Base-by-base conservation (phyloP, 2,888 invertebrate genomes). In the Drosophila setosimentum region DNA sequence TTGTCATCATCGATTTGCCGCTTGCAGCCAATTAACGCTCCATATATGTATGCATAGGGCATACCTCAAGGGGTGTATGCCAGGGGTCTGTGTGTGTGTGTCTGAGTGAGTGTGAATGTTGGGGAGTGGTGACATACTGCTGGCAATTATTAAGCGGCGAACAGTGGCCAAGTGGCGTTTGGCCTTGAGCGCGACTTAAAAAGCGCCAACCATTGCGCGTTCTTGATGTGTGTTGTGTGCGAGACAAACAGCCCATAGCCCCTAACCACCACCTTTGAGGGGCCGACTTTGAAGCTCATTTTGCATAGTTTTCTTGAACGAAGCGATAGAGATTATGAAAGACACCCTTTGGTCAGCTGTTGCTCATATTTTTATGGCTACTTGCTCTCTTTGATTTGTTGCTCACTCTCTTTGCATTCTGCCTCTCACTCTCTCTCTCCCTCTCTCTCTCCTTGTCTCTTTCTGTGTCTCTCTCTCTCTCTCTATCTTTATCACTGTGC, bases 21-120 rank as follows among this genome's bases (percentile, higher is more conserved):
- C 51, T 70, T 51, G 67, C 68, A 68, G 77, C 84, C 65, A 87
- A 89, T 89, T 89, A 89, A 74, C 89, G 65, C 65, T 75, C 76
- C 53, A 85, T 73, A 8, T 37, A 37, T 55, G 27, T n/a, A 73
- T 68, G 73, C 76, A 71, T 72, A 45, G 50, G 75, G 32, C 48
- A 50, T 53, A 45, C 16, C 16, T 24, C 8, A 30, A 24, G n/a
- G 18, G 33, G 11, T 42, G 13, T 45, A 16, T 11, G 35, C 10
- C 24, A 18, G 35, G 16, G 42, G 30, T 33, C 8, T 37, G 18
- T 37, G n/a, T 24, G 59, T 8, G n/a, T 11, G 7, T 0, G 51
- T 3, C 21, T n/a, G 35, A 13, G 10, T 5, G 27, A 16, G 6
- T 6, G 8, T 18, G 13, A 2, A 60, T 24, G 51, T 7, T 45